Percentiles rank a stretch among this genome's conserved stretches.
Evolutionary conservation across 2,888 invertebrate species (phyloP).

Genomic region (Apotomis turbidana): DNA sequence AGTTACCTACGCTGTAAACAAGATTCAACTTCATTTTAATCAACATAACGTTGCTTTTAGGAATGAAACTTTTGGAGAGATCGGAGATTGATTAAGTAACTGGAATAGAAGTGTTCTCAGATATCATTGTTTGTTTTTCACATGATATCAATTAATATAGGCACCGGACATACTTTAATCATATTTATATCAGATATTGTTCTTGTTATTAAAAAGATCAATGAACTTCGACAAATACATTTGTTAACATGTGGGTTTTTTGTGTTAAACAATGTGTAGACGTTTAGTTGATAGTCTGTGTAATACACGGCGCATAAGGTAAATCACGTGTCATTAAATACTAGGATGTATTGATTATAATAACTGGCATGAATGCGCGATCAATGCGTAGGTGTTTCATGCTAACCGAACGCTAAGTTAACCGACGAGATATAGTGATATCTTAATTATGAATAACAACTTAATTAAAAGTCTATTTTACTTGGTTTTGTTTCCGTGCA

Average conservation of each 20-base stretch:
- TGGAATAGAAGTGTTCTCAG: slow-evolving; percentile 39
- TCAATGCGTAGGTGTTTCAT: too few relatives aligned
- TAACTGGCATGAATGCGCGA: too few relatives aligned
- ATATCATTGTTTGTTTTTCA: slow-evolving; percentile 53
- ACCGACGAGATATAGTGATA: too few relatives aligned
- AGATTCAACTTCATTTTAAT: background rate
- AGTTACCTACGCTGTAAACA: background rate
- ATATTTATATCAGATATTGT: slow-evolving; percentile 14
- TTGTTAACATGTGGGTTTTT: background rate
- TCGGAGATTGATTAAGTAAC: background rate
- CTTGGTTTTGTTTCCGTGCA: too few relatives aligned
- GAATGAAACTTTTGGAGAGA: background rate
- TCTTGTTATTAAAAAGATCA: slow-evolving; percentile 25
- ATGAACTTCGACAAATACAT: slow-evolving; percentile 37
- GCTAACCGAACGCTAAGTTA: too few relatives aligned
- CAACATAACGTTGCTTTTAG: background rate
- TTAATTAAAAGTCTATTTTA: too few relatives aligned
- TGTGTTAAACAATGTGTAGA: slow-evolving; percentile 2
- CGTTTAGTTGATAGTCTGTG: background rate
- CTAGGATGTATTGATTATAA: too few relatives aligned
- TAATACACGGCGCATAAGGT: background rate
- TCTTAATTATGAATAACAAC: too few relatives aligned
- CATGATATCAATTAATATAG: slow-evolving; percentile 28
- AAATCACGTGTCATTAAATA: background rate
- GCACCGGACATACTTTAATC: slow-evolving; percentile 13